Conservation (phyloP, 2,888 invertebrate genomes). For the Rhaphigaster nebulosa region DNA sequence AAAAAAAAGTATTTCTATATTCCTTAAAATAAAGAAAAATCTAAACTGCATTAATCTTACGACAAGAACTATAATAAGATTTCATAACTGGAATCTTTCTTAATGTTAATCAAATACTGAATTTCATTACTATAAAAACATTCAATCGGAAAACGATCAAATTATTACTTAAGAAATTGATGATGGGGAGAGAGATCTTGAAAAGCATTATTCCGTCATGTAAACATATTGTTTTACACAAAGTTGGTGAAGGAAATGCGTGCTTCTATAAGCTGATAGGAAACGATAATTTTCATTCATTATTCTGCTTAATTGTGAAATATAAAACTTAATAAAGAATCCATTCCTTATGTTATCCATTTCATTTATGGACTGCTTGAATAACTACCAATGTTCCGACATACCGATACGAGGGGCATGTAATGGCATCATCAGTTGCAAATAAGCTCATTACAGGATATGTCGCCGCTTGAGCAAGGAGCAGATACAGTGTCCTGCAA, state of each 20-base stretch:
- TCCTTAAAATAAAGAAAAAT: no score
- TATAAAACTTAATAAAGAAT: neutral
- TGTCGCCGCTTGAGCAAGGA: neutral
- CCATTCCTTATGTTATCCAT: neutral
- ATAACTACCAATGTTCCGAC: neutral
- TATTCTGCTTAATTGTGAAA: neutral
- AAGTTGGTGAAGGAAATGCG: neutral
- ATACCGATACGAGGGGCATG: neutral
- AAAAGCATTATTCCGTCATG: no score
- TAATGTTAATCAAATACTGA: no score
- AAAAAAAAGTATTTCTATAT: no score
- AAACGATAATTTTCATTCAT: neutral
- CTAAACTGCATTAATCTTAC: no score
- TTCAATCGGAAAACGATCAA: no score
- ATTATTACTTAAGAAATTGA: no score
- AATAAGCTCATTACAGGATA: neutral
- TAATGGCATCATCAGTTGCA: neutral
- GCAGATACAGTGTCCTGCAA: neutral
- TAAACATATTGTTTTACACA: neutral
- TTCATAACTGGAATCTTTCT: no score
- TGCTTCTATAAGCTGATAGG: neutral
- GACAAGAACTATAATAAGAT: no score
- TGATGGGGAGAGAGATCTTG: no score
- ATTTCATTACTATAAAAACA: no score
- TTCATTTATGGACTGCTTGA: neutral